Conservation (phyloP, 2,888 invertebrate species). For the Biston stratarius region DNA sequence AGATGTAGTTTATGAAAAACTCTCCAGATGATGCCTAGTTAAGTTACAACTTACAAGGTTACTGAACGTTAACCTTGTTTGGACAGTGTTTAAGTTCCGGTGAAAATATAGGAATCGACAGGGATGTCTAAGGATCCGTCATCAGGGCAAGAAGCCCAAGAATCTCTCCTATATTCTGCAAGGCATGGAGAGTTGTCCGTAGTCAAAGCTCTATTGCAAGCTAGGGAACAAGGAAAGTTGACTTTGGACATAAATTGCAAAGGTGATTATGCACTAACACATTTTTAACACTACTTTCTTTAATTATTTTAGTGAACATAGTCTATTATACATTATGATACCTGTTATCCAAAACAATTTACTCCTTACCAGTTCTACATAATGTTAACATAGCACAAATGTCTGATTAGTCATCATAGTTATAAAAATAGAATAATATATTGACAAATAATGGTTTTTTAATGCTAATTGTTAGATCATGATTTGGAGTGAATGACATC, state of each 20-base stretch:
- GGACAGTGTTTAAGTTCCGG: slow-evolving; percentile 3
- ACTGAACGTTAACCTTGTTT: neutral
- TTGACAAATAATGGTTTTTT: neutral
- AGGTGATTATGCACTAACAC: slow-evolving; percentile 72
- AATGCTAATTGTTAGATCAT: neutral
- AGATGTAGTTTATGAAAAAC: neutral
- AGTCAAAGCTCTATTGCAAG: slow-evolving; percentile 84
- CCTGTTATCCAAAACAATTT: no score
- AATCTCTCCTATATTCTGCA: slow-evolving; percentile 87
- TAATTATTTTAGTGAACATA: no score
- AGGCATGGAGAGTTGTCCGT: slow-evolving; percentile 87
- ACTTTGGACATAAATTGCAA: slow-evolving; percentile 88
- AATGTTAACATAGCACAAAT: no score
- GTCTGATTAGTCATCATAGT: neutral
- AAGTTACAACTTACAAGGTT: neutral
- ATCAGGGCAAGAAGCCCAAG: slow-evolving; percentile 78
- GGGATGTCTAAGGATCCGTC: slow-evolving; percentile 63
- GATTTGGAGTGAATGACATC: slow-evolving; percentile 2
- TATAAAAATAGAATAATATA: neutral
- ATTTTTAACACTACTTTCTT: neutral
- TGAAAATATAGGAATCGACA: slow-evolving; percentile 4
- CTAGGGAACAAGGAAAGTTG: slow-evolving; percentile 80
- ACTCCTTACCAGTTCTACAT: no score
- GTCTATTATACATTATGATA: no score
- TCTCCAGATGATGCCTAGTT: neutral